Conservation (phyloP, 2,113 vertebrate genomes). For the Campylomormyrus numenius region DNA sequence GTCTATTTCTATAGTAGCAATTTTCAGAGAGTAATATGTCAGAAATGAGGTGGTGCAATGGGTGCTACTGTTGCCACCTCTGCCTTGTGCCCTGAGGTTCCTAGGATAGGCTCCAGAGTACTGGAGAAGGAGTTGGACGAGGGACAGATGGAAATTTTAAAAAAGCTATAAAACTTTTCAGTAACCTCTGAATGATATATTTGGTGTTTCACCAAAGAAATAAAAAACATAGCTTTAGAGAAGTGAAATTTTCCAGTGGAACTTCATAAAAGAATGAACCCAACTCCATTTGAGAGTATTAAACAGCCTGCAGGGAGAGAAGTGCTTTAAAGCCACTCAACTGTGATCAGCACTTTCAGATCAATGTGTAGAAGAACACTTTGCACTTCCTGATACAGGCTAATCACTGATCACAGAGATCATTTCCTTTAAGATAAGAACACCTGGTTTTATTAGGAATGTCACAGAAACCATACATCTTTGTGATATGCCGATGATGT, state of each 20-base stretch:
- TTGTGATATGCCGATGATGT: neutral
- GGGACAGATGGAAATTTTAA: neutral
- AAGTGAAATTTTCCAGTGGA: neutral
- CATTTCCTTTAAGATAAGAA: neutral
- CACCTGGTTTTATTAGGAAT: neutral
- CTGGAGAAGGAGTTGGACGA: neutral
- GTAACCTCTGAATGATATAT: neutral
- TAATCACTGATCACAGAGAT: neutral
- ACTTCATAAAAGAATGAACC: neutral
- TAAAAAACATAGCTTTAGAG: neutral
- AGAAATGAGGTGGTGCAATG: neutral
- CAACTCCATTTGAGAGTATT: neutral
- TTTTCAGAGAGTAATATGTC: neutral
- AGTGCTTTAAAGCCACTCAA: neutral
- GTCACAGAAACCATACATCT: neutral
- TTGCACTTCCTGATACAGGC: neutral
- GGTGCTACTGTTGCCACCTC: neutral
- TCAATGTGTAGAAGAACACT: neutral
- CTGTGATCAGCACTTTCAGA: constrained; percentile 6
- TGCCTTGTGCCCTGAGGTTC: neutral
- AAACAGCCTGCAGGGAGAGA: neutral
- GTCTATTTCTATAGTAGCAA: neutral
- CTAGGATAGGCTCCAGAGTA: neutral
- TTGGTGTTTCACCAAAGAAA: neutral
- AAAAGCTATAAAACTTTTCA: neutral